Base-by-base conservation (phyloP, 1,140 invertebrate species). In the Drosophila ironensis region DNA sequence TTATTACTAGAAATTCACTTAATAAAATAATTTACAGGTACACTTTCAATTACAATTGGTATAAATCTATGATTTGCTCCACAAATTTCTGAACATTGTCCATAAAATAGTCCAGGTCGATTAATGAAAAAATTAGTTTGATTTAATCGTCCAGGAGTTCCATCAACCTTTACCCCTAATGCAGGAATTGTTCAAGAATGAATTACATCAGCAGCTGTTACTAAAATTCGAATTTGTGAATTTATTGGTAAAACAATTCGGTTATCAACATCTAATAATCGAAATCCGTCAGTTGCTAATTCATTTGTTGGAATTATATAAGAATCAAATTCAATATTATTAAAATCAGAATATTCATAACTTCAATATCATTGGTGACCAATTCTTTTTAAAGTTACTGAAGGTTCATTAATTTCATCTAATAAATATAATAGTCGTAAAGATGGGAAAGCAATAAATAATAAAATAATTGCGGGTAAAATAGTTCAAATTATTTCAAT, bases 51-150 rank as follows among this genome's bases (percentile, higher is more conserved):
- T 54, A 91, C 90, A 92, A 95, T 95, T 50, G 94, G 94, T 91
- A 95, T 95, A 92, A 95, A 95, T 50, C 92, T 93, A 90, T 95
- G 94, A 90, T 95, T 95, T 47, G 91, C 91, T 4, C 94, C 94
- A 92, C 94, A 95, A 92, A 95, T 94, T 92, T 95, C 94, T 81
- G 94, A 95, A 90, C 94, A 95, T 92, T 95, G 94, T 0, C 94
- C 94, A 91, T 90, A 94, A 89, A 92, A 94, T 75, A 94, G 61
- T 38, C 94, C 93, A 25, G 92, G 78, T 33, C 92, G 91, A 66
- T 91, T 92, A 84, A 92, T 87, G 70, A 87, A 88, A 87, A 93
- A 91, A 56, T 67, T 91, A 46, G 91, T 86, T 93, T 94, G 92
- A 90, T 94, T 95, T 89, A 95, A 76, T 28, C 93, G 93, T 0